These are phyloP conservation scores for Porites cylindrica DNA, from an alignment of 92 coral and sea anemone genomes.

Conservation along the genomic window DNA sequence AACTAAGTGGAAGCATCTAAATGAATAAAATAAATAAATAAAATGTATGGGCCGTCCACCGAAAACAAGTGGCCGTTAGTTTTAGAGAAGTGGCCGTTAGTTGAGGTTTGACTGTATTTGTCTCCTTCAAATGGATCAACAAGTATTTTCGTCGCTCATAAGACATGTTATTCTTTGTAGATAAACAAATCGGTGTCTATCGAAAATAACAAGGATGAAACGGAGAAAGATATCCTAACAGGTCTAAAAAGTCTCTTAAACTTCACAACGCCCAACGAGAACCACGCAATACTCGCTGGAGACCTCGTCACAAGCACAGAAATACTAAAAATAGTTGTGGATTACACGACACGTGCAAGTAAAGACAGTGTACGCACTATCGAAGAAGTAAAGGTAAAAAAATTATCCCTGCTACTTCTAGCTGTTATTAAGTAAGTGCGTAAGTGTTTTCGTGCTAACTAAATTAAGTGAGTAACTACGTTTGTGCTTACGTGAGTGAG, in stretches of 20 bases:
- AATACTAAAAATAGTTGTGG: constrained; percentile 50
- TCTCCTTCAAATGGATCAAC: too few species aligned
- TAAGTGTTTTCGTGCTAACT: too few species aligned
- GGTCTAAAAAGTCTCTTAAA: constrained; percentile 31
- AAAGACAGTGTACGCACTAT: constrained; percentile 49
- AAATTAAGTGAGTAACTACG: too few species aligned
- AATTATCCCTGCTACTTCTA: too few species aligned
- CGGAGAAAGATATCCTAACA: constrained; percentile 16
- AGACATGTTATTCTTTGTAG: background rate
- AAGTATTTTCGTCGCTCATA: too few species aligned
- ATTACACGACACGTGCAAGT: constrained; percentile 45
- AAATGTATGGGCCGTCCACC: too few species aligned
- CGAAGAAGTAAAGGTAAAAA: constrained; percentile 58
- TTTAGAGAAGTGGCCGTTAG: background rate
- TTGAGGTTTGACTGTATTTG: too few species aligned
- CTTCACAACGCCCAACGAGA: constrained; percentile 42
- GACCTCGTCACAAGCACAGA: constrained; percentile 51
- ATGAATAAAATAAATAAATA: too few species aligned
- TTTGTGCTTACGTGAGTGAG: too few species aligned
- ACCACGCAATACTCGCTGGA: constrained; percentile 71
- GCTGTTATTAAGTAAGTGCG: too few species aligned
- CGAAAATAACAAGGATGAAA: background rate
- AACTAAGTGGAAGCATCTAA: too few species aligned
- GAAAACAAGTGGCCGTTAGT: background rate
- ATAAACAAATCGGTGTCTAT: background rate